Conservation (phyloP, 1,140 invertebrate species). For the Rhagoletis zephyria region DNA sequence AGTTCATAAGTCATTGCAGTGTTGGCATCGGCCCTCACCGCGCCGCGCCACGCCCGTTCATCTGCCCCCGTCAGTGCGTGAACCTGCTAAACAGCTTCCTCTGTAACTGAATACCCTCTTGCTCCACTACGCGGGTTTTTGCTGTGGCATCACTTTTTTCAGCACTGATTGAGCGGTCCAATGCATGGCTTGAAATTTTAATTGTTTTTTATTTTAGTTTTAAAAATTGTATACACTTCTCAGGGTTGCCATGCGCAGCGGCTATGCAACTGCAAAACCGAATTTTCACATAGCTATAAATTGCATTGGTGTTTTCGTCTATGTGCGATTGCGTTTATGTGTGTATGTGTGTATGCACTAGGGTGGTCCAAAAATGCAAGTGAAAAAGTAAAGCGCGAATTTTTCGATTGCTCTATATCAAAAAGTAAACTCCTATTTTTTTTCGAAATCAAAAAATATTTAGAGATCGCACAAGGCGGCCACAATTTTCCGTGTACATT, state of each 20-base stretch:
- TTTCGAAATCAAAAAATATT: not conserved
- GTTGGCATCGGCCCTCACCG: not conserved
- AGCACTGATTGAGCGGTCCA: not conserved
- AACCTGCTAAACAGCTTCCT: not conserved
- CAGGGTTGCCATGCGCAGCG: conserved; percentile 13
- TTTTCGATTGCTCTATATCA: too few relatives aligned
- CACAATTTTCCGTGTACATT: too few relatives aligned
- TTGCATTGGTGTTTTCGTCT: not conserved
- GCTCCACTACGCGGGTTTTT: too few relatives aligned
- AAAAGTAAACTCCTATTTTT: too few relatives aligned
- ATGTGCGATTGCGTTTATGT: not conserved
- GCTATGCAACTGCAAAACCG: not conserved
- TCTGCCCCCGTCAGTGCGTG: not conserved
- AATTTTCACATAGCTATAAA: not conserved
- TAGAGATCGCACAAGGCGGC: not conserved
- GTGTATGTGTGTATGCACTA: not conserved
- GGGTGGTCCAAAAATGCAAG: too few relatives aligned
- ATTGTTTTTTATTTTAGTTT: not conserved
- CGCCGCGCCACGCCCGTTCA: not conserved
- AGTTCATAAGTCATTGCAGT: conserved; percentile 18
- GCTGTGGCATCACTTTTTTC: not conserved
- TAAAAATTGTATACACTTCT: not conserved
- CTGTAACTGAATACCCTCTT: not conserved
- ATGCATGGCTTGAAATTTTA: conserved; percentile 1
- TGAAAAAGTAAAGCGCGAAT: not conserved